Base-by-base conservation (phyloP, 2,113 vertebrate species). In the Galeopterus variegatus region DNA sequence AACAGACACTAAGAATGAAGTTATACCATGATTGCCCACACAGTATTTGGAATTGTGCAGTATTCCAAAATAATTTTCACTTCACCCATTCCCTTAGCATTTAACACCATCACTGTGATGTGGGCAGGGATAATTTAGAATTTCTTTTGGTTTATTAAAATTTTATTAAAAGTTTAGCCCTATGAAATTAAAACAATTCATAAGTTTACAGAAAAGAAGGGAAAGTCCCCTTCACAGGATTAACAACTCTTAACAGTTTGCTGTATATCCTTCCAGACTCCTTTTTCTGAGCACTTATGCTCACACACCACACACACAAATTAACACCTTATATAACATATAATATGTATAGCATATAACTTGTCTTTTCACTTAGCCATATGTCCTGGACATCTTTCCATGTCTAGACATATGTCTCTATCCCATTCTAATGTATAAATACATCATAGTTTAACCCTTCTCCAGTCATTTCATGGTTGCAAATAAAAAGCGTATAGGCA, bases 1-100 rank as follows among this genome's bases (percentile, higher is more conserved):
- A 31, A 21, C 24, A 72, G 10, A 54, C 1, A 81, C 48, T 54
- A 67, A 91, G 15, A 52, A 50, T 84, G 18, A 64, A 64, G 17
- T 56, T 36, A 80, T 23, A 50, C 24, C 50, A 76, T 41, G 41
- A 45, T 17, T 0, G 14, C 23, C 70, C 23, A 45, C 4, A 75
- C 2, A 28, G 62, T 62, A 81, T 48, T 72, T 31, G 36, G 14
- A 60, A 80, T 4, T 26, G 11, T 48, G 19, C 0, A 65, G 9
- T 15, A 17, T 45, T 77, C 54, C n/a, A 91, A 84, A 95, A 21
- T 69, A 69, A 73, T 67, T 80, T 93, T 95, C 81, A 84, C n/a
- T 83, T 91, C 28, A n/a, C 3, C 52, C n/a, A 73, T 85, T 56
- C 19, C 64, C 31, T 94, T 70, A 73, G 15, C 36, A 21, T 28